Base-by-base conservation (phyloP, 1,140 invertebrate genomes). In the Rhyzopertha dominica region DNA sequence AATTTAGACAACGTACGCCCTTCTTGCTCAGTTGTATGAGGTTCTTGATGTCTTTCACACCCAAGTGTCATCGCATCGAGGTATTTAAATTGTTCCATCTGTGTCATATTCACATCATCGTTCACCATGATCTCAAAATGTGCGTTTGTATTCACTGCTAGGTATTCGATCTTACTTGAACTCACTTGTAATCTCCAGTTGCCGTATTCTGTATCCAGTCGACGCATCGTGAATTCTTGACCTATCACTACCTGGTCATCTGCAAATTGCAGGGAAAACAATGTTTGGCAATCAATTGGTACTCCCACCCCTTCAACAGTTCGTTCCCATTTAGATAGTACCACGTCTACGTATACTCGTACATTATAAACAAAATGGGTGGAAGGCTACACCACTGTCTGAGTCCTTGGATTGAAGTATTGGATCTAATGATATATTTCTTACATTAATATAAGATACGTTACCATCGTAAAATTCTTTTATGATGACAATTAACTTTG, bases 101-200 rank as follows among this genome's bases (percentile, higher is more conserved):
- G 17, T 36, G 20, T 36, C 3, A 36, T 18, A 8, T 12, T 18
- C 19, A 17, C 18, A 20, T 36, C 34, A 16, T 36, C 19, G 18
- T 36, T 5, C 12, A 36, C 14, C 12, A 36, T 12, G 12, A 36
- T 23, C 34, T 36, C 17, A 36, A 36, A 36, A 22, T 20, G 9
- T 22, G 34, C 34, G 4, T 36, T 23, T 5, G 12, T 20, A n/a
- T 20, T 20, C 4, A 36, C 19, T 5, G 14, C 34, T 23, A 36
- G 34, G 18, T 20, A 36, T 36, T 36, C 34, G 24, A 9, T 20
- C 19, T 36, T 36, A 7, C 13, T 36, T 12, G 24, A 5, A 22
- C 34, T 36, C 14, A 36, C 34, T 4, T 17, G 20, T 12, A 36
- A n/a, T 12, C 16, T 12, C 34, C 34, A 36, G 3, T 20, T 12